phyloP scores from a whole-genome alignment of 2,888 invertebrate species.

The Lobophora halterata region DNA sequence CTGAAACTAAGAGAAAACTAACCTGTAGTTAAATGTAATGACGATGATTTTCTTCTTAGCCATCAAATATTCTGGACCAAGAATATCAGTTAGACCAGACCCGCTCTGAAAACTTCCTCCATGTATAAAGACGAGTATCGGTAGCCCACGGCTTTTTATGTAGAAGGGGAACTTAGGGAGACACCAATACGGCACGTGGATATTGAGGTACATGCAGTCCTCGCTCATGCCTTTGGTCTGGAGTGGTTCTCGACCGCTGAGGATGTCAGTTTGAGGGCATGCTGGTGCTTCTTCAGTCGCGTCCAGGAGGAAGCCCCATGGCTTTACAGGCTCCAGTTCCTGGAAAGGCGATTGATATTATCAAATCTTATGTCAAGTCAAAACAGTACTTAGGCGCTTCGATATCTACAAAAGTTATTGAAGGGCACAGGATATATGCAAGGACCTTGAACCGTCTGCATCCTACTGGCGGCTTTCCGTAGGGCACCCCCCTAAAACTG shows the following conservation, averaged over 20 bases:
- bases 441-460: constrained; percentile 11
- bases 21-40: constrained; percentile 32
- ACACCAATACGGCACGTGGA: constrained; percentile 20
- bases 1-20: too few relatives aligned
- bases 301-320: constrained; percentile 62
- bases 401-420: too few relatives aligned
- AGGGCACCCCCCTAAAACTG: constrained; percentile 37
- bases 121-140: constrained; percentile 34
- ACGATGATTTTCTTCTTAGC: constrained; percentile 28
- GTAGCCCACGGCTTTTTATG: constrained; percentile 11
- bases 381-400: too few relatives aligned
- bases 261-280: constrained; percentile 75
- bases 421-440: too few relatives aligned
- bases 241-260: constrained; percentile 33
- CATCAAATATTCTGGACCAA: constrained; percentile 35
- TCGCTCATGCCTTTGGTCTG: constrained; percentile 36
- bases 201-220: constrained; percentile 43
- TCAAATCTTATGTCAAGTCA: too few relatives aligned
- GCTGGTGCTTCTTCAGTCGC: constrained; percentile 77
- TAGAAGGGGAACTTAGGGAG: constrained; percentile 15
- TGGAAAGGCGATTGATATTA: too few relatives aligned
- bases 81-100: constrained; percentile 29
- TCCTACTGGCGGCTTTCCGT: constrained; percentile 31
- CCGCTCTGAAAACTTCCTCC: constrained; percentile 34
- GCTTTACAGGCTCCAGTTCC: constrained; percentile 38